Conservation (phyloP, 2,113 vertebrate species). For the Tamias sibiricus region DNA sequence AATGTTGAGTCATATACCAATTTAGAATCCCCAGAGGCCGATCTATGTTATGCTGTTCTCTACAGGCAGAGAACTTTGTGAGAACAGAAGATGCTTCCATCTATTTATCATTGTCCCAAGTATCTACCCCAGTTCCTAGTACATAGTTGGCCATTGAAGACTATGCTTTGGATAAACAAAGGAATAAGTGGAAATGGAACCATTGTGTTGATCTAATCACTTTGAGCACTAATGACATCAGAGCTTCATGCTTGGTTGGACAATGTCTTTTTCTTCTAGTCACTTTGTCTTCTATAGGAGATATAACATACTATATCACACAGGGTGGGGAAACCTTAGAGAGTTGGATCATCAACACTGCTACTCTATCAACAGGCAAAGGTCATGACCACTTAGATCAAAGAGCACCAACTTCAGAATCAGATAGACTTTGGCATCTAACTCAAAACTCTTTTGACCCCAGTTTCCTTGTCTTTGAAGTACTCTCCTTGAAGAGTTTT, state of each 20-base stretch:
- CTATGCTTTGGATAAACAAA: not conserved
- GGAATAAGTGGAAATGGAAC: not conserved
- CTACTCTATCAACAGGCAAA: not conserved
- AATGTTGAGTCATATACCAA: not conserved
- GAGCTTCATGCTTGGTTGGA: not conserved
- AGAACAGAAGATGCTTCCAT: not conserved
- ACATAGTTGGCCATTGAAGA: not conserved
- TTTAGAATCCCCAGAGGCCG: not conserved
- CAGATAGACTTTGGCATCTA: not conserved
- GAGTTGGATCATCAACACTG: not conserved
- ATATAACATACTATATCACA: not conserved
- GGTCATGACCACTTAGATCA: not conserved
- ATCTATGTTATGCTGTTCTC: no score
- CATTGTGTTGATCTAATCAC: not conserved
- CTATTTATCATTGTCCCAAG: not conserved
- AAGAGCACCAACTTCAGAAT: slow-evolving; percentile 24
- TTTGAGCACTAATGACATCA: not conserved
- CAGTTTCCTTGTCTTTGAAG: not conserved
- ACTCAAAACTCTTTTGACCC: not conserved
- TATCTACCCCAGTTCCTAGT: not conserved
- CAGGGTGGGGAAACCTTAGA: not conserved
- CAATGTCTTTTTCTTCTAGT: not conserved
- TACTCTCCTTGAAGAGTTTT: not conserved
- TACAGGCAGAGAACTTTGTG: not conserved
- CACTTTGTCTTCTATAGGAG: not conserved